phyloP scores from a whole-genome alignment of 2,797 vertebrate genomes.

The Acrossocheilus wenchowensis region DNA sequence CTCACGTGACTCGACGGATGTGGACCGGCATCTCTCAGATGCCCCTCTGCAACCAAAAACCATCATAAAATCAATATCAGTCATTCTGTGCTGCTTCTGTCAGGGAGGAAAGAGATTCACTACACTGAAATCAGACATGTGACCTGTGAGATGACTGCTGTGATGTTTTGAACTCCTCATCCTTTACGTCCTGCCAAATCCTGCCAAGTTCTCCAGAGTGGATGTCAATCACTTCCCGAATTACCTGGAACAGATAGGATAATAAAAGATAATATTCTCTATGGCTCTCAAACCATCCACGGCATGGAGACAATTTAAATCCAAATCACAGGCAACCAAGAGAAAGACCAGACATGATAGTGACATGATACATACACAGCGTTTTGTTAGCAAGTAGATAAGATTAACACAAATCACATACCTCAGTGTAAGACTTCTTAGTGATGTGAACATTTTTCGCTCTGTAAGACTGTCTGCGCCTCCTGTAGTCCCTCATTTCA shows the following conservation, averaged over 20 bases:
- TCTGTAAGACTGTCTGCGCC: slow-evolving; percentile 93
- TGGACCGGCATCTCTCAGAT: slow-evolving; percentile 73
- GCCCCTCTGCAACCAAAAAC: slow-evolving; percentile 61
- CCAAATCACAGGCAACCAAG: not conserved
- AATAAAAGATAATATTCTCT: not conserved
- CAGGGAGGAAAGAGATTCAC: not conserved
- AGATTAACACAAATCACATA: slow-evolving; percentile 61
- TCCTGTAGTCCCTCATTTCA: slow-evolving; percentile 98
- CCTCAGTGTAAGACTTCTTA: slow-evolving; percentile 98
- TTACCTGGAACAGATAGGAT: slow-evolving; percentile 80
- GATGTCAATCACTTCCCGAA: slow-evolving; percentile 94
- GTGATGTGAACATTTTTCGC: slow-evolving; percentile 99
- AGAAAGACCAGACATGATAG: not conserved
- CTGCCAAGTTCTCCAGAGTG: slow-evolving; percentile 89
- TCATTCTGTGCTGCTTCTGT: not conserved
- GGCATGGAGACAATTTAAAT: not conserved
- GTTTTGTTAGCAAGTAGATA: not conserved
- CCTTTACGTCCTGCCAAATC: slow-evolving; percentile 87
- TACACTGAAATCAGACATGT: not conserved
- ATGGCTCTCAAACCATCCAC: not conserved
- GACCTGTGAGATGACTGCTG: slow-evolving; percentile 70
- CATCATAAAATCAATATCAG: not conserved
- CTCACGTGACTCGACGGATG: slow-evolving; percentile 82
- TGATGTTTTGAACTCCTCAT: slow-evolving; percentile 60
- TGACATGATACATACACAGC: not conserved